phyloP scores from a whole-genome alignment of 2,797 vertebrate genomes.

The Philypnodon macrostomus region DNA sequence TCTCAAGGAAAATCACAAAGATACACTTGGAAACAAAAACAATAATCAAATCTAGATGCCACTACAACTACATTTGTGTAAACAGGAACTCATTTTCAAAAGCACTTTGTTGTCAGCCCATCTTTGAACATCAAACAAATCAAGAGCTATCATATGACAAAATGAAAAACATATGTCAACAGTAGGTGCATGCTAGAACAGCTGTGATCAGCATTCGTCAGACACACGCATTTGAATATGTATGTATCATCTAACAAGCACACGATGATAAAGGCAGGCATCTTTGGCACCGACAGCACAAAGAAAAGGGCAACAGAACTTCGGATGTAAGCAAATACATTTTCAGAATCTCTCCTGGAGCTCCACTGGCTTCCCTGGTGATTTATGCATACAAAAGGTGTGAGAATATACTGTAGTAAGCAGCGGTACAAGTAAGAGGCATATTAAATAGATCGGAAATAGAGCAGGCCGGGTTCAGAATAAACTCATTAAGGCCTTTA shows the following conservation, averaged over 20 bases:
- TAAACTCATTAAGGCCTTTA: constrained; percentile 78
- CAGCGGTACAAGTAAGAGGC: constrained; percentile 20
- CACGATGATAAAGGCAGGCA: constrained; percentile 31
- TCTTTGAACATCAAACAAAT: constrained; percentile 43
- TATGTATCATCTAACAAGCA: constrained; percentile 45
- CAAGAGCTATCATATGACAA: constrained; percentile 14
- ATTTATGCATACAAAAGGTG: constrained; percentile 33
- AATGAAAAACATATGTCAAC: constrained; percentile 12
- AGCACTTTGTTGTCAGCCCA: constrained; percentile 27
- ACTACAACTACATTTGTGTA: constrained; percentile 17
- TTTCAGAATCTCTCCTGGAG: constrained; percentile 20
- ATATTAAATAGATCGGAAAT: constrained; percentile 38
- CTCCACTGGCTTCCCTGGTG: constrained; percentile 25
- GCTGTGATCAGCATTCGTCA: constrained; percentile 52
- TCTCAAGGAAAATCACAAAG: constrained; percentile 26
- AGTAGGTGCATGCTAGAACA: constrained; percentile 43
- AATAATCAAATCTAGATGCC: constrained; percentile 13
- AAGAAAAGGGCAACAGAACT: constrained; percentile 26
- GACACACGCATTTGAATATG: constrained; percentile 61
- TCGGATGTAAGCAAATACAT: constrained; percentile 28
- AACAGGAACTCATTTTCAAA: no score
- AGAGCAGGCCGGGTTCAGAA: constrained; percentile 48
- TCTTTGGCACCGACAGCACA: constrained; percentile 23
- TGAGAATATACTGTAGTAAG: constrained; percentile 27
- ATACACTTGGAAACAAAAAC: constrained; percentile 14